Evolutionary conservation across 2,797 vertebrate species (phyloP), one percentile per base, ranked within the genome.

Genomic region (Holocentrus rufus): DNA sequence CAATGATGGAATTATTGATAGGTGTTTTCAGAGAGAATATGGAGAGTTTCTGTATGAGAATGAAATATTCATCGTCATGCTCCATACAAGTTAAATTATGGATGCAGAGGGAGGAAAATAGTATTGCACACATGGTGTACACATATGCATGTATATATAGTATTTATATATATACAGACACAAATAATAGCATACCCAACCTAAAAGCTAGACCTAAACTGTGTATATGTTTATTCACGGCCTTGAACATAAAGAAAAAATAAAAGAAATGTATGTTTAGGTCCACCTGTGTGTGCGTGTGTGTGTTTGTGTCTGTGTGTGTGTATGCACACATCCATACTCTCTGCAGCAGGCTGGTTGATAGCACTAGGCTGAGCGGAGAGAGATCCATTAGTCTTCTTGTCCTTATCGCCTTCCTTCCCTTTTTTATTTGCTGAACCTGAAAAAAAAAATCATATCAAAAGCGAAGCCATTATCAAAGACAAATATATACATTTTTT

Each of bases 331-430:
- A 72, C 17, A 42, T 59, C 22, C 90, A 92, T 89, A 94, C 89
- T 85, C 47, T 93, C 90, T 71, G 52, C 58, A 25, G 87, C 65
- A 44, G 81, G 67, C 27, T 65, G 79, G 60, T 88, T 86, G 78
- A 83, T 57, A 65, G 81, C 82, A 68, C 1, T 60, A 1, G 83
- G 88, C 13, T 57, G 72, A 36, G 90, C 90, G 65, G 81, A 46
- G 34, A 76, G 58, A 2, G 76, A 75, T 91, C 89, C 66, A 13
- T 5, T 0, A 10, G 53, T 65, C 76, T 15, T 78, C 86, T 86
- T 95, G 63, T 92, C 92, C 76, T 88, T 94, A 25, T 92, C 93
- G 80, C 83, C 90, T 46, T 93, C 87, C 87, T 70, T 92, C 71
- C 14, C 88, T 85, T 65, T 93, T 77, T 89, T 94, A 88, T 92